Conservation (phyloP, 2,797 vertebrate species). For the Brachyalestes nurse region DNA sequence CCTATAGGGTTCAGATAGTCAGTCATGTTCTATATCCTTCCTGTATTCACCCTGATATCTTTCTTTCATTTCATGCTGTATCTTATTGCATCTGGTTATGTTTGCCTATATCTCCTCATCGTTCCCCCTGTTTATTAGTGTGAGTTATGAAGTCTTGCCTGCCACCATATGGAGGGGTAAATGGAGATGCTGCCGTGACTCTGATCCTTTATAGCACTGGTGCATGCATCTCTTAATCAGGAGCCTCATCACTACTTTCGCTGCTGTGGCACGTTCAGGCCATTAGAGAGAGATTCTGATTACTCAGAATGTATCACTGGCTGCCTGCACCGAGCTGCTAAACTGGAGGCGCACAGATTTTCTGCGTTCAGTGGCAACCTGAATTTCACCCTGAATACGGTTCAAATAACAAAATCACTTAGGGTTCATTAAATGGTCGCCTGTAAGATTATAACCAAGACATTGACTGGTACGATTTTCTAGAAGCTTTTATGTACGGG, state of each 20-base stretch:
- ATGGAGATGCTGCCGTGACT: conserved; percentile 69
- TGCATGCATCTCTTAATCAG: conserved; percentile 78
- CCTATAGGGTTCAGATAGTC: background rate
- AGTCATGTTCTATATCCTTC: background rate
- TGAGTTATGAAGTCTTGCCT: conserved; percentile 76
- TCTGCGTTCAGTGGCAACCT: conserved; percentile 19
- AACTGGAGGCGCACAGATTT: conserved; percentile 67
- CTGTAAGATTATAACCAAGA: conserved; percentile 1
- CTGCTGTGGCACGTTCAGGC: conserved; percentile 77
- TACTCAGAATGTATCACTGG: conserved; percentile 76
- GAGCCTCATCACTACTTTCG: conserved; percentile 75
- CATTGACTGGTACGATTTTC: background rate
- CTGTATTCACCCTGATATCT: background rate
- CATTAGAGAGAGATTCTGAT: conserved; percentile 77
- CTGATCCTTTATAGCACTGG: conserved; percentile 71
- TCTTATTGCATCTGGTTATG: conserved; percentile 4
- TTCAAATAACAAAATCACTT: conserved; percentile 29
- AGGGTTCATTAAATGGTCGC: conserved; percentile 2
- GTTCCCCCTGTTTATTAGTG: conserved; percentile 62
- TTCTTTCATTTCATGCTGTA: background rate
- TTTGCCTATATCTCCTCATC: conserved; percentile 30
- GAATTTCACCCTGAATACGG: conserved; percentile 10
- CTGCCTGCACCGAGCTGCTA: conserved; percentile 70
- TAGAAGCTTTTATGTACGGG: background rate
- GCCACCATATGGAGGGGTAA: conserved; percentile 75